Percentiles rank a stretch among this genome's conserved stretches.
Conservation (phyloP, 2,888 invertebrate species). For the Hedychridium roseum region DNA sequence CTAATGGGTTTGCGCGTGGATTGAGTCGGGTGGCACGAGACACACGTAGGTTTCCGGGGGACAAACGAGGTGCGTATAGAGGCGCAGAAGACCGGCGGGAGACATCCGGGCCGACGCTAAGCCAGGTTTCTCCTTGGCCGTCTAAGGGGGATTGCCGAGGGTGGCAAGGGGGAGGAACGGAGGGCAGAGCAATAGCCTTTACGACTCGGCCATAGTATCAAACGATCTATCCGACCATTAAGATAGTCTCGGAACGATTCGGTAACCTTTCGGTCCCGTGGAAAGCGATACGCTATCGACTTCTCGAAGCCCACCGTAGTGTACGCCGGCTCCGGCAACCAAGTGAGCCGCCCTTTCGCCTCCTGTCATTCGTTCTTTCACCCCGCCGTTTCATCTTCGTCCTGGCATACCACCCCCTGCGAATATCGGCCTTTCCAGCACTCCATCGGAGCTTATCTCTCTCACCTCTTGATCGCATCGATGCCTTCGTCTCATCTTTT, state of each 20-base stretch:
- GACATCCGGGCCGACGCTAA: slow-evolving; percentile 48
- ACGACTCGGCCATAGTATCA: slow-evolving; percentile 64
- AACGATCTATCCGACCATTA: slow-evolving; percentile 64
- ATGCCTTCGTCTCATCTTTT: neutral
- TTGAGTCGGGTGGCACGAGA: slow-evolving; percentile 28
- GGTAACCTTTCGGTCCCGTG: slow-evolving; percentile 63
- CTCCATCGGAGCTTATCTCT: slow-evolving; percentile 20
- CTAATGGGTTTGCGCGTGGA: slow-evolving; percentile 28
- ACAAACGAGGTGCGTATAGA: slow-evolving; percentile 51
- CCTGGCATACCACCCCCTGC: slow-evolving; percentile 23
- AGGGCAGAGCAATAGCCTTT: slow-evolving; percentile 63
- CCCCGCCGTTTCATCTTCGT: slow-evolving; percentile 45
- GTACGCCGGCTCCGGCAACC: slow-evolving; percentile 47
- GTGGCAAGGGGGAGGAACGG: slow-evolving; percentile 37
- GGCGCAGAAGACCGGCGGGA: slow-evolving; percentile 13
- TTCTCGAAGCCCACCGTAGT: too few relatives aligned
- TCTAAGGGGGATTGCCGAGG: slow-evolving; percentile 33
- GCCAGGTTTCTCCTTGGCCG: slow-evolving; percentile 42
- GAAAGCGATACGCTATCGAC: slow-evolving; percentile 63
- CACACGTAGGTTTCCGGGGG: slow-evolving; percentile 29
- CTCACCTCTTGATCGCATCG: slow-evolving; percentile 17
- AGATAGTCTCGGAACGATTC: slow-evolving; percentile 65
- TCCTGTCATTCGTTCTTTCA: slow-evolving; percentile 21
- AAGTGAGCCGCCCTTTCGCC: slow-evolving; percentile 36
- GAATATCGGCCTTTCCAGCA: too few relatives aligned